These are phyloP conservation scores for Malurus elegans DNA, from an alignment of 2,113 vertebrate genomes.

Conservation along the genomic window DNA sequence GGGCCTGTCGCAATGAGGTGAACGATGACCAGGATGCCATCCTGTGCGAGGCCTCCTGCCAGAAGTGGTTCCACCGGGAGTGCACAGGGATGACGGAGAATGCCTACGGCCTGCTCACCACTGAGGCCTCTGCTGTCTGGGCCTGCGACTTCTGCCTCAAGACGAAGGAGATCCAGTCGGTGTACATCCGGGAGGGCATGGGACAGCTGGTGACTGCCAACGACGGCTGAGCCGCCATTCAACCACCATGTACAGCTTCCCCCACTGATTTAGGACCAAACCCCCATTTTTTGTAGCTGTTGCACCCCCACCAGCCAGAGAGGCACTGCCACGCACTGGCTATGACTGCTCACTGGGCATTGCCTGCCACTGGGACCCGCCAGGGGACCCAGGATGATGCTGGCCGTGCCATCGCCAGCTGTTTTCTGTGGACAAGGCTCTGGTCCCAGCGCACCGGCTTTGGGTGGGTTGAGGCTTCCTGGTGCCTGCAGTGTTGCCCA, in stretches of 20 bases:
- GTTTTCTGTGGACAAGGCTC: neutral
- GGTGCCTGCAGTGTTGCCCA: neutral
- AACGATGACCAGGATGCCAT: constrained; percentile 97
- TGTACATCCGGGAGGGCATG: constrained; percentile 92
- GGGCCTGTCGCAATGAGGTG: constrained; percentile 91
- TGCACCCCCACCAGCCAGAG: accelerated
- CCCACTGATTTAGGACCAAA: neutral
- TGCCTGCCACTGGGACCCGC: neutral
- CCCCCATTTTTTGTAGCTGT: constrained; percentile 67
- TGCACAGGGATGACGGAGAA: constrained; percentile 96
- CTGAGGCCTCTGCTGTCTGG: constrained; percentile 93
- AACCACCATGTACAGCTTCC: accelerated
- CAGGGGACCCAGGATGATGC: accelerated
- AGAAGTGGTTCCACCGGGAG: constrained; percentile 97
- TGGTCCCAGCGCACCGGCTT: accelerated
- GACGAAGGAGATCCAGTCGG: constrained; percentile 98
- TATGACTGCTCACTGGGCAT: neutral
- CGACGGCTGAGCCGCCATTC: constrained; percentile 78
- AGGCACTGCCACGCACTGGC: accelerated
- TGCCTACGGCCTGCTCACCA: constrained; percentile 93
- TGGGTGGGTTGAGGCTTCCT: neutral
- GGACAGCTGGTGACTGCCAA: constrained; percentile 94
- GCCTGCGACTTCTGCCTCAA: constrained; percentile 98
- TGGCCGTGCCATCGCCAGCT: accelerated
- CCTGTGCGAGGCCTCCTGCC: constrained; percentile 94